Conservation (phyloP, 2,797 vertebrate species). For the Tympanoctomys barrerae region DNA sequence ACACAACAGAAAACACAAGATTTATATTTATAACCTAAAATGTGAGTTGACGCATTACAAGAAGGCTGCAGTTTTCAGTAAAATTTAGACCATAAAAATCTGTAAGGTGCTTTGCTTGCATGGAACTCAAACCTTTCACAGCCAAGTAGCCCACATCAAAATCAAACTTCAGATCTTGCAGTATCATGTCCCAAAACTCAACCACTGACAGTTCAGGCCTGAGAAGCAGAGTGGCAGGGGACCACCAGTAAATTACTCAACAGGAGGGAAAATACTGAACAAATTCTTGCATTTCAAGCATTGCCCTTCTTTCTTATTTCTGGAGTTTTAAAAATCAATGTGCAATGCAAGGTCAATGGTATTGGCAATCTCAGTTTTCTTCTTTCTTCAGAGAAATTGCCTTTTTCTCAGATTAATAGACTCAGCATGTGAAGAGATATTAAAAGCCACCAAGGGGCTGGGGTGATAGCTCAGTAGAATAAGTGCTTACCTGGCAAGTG, state of each 20-base stretch:
- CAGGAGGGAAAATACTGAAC: background rate
- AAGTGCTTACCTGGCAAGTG: no score
- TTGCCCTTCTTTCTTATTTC: background rate
- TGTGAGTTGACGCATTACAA: no score
- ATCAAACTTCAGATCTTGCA: background rate
- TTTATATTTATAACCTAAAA: no score
- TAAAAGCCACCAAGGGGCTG: background rate
- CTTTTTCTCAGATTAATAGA: slow-evolving; percentile 43
- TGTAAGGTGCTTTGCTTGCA: background rate
- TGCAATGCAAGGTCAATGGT: background rate
- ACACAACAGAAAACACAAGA: no score
- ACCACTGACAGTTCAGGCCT: background rate
- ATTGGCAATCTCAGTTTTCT: background rate
- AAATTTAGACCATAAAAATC: background rate
- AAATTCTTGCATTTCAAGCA: background rate
- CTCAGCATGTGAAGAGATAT: background rate
- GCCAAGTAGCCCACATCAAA: background rate
- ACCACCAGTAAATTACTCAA: background rate
- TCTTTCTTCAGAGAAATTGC: slow-evolving; percentile 51
- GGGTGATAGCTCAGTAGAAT: no score
- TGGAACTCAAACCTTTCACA: background rate
- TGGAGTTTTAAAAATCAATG: background rate
- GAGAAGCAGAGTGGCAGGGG: background rate
- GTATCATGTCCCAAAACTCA: background rate
- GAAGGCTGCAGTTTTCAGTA: background rate